A percentile compares a stretch with the other conserved stretches of the same genome.
Conservation (phyloP, 2,113 vertebrate species). For the Verasper variegatus region DNA sequence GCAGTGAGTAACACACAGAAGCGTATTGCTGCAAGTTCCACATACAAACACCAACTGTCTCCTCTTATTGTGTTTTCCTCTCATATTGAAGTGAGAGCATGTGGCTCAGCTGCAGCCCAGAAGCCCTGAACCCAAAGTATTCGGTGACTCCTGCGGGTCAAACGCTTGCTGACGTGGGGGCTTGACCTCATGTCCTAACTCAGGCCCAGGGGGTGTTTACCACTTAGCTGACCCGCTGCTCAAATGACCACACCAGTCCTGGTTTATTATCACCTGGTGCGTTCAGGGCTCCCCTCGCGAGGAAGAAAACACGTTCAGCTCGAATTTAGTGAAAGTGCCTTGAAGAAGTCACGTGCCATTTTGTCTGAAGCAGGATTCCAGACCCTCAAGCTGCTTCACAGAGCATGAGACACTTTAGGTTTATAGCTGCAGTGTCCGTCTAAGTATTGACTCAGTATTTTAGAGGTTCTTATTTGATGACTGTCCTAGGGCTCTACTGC, state of each 20-base stretch:
- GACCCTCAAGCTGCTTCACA: neutral
- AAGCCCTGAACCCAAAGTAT: conserved; percentile 11
- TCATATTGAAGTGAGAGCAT: no score
- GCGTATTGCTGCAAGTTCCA: neutral
- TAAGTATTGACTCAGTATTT: neutral
- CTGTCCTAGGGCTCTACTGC: no score
- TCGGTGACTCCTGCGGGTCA: conserved; percentile 25
- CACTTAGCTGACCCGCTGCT: conserved; percentile 33
- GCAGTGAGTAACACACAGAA: no score
- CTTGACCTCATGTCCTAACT: conserved; percentile 48
- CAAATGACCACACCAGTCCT: conserved; percentile 10
- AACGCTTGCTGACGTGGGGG: conserved; percentile 41
- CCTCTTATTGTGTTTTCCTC: neutral
- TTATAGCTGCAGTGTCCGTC: neutral
- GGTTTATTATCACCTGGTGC: conserved; percentile 6
- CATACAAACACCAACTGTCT: neutral
- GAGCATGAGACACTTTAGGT: neutral
- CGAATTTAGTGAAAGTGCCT: neutral
- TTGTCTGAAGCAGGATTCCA: neutral
- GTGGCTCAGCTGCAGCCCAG: conserved; percentile 6
- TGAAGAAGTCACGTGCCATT: neutral
- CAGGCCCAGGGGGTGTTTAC: conserved; percentile 22
- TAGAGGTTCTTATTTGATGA: neutral
- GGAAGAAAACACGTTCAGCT: neutral
- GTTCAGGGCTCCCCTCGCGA: neutral